Percentiles rank a stretch among this genome's conserved stretches.
These are phyloP conservation scores for Temnothorax nylanderi DNA, from an alignment of 1,140 invertebrate genomes.

Conservation along the genomic window DNA sequence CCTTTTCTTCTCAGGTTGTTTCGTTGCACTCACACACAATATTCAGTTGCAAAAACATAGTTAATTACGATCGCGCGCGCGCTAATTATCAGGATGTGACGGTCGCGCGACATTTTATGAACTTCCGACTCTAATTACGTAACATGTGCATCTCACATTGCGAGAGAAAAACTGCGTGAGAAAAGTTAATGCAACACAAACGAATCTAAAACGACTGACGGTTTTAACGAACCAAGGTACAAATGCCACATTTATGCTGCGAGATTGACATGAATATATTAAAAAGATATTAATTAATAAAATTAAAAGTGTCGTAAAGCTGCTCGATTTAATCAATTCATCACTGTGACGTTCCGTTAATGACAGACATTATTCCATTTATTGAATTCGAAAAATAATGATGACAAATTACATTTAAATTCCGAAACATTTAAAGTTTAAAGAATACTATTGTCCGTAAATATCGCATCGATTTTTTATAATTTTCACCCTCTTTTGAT, in stretches of 20 bases:
- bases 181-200: background rate
- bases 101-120: background rate
- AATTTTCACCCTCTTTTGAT: background rate
- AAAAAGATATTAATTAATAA: background rate
- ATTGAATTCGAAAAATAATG: background rate
- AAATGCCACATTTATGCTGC: background rate
- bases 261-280: background rate
- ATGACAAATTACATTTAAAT: background rate
- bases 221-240: background rate
- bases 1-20: background rate
- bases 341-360: background rate
- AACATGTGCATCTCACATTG: background rate
- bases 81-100: background rate
- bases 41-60: background rate
- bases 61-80: background rate
- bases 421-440: background rate
- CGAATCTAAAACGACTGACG: background rate
- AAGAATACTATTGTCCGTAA: background rate
- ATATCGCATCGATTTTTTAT: background rate
- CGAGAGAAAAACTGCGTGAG: background rate
- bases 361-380: background rate
- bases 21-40: background rate
- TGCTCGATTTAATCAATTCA: background rate
- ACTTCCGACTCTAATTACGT: background rate
- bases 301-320: background rate